These are phyloP conservation scores for Coenonympha arcania DNA, from an alignment of 2,888 invertebrate species.

Conservation along the genomic window DNA sequence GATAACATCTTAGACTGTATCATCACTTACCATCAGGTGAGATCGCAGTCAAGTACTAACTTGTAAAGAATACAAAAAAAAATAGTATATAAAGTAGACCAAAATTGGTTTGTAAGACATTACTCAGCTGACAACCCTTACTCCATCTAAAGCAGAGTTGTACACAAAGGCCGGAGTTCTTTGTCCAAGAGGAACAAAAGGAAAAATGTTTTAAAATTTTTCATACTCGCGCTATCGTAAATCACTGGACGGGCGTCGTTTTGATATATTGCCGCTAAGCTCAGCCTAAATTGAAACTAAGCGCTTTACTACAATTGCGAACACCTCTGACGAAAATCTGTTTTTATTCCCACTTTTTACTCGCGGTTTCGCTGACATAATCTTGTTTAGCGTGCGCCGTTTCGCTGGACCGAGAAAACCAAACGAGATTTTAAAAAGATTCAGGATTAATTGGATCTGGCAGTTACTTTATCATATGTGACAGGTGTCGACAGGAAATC, in stretches of 20 bases:
- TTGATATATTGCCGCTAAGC: constrained; percentile 30
- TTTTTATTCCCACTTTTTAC: background rate
- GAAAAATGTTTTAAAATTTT: constrained; percentile 19
- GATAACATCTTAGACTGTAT: too few species aligned
- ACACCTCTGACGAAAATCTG: constrained; percentile 1
- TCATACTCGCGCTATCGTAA: constrained; percentile 27
- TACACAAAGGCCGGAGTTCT: constrained; percentile 3
- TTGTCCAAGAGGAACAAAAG: constrained; percentile 6
- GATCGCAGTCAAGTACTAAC: too few species aligned
- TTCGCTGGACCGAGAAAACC: background rate
- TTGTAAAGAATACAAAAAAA: too few species aligned
- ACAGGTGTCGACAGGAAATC: too few species aligned
- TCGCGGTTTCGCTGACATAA: background rate
- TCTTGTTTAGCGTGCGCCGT: background rate
- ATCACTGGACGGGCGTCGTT: constrained; percentile 27
- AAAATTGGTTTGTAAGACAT: too few species aligned
- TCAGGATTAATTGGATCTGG: too few species aligned
- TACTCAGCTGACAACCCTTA: background rate
- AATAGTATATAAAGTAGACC: too few species aligned
- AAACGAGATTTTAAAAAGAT: too few species aligned
- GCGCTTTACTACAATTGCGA: constrained; percentile 11
- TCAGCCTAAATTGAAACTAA: constrained; percentile 28
- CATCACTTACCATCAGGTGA: too few species aligned
- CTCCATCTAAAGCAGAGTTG: background rate
- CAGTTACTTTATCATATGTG: too few species aligned